A percentile compares a stretch with the other conserved stretches of the same genome.
Evolutionary conservation across 2,888 invertebrate species (phyloP).

Genomic region (Catocala sponsa): DNA sequence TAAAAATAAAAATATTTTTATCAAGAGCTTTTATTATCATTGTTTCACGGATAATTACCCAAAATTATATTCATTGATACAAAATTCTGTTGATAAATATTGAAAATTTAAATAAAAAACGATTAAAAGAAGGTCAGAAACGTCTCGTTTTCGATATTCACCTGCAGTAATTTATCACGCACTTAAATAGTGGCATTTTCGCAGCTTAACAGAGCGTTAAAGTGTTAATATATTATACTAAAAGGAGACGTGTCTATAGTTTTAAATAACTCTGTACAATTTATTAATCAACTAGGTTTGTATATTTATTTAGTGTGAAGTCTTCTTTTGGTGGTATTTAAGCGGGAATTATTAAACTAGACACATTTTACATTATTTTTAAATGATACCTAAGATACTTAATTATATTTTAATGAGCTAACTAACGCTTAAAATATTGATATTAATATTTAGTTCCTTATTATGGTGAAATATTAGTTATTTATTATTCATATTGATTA

Average conservation of each 20-base stretch:
- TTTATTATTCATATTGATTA: no score
- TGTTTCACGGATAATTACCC: conserved; percentile 29
- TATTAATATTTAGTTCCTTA: no score
- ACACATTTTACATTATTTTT: no score
- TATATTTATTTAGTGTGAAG: not conserved
- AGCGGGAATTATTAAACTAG: no score
- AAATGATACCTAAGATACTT: no score
- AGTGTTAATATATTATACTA: conserved; percentile 43
- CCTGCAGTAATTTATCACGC: conserved; percentile 52
- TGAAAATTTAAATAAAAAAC: conserved; percentile 40
- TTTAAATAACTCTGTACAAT: conserved; percentile 27
- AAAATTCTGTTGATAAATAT: conserved; percentile 20
- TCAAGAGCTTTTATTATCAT: conserved; percentile 6
- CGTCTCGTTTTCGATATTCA: conserved; percentile 47
- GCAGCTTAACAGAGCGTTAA: conserved; percentile 35
- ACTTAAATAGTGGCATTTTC: conserved; percentile 50
- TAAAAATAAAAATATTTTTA: conserved; percentile 6
- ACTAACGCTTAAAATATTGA: no score
- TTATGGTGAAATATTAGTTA: no score
- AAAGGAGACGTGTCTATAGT: conserved; percentile 19
- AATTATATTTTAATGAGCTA: no score
- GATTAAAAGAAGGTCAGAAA: conserved; percentile 39
- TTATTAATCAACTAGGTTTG: conserved; percentile 19
- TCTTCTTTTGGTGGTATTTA: no score
- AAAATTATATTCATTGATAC: conserved; percentile 33